A percentile compares a stretch with the other conserved stretches of the same genome.
phyloP scores from a whole-genome alignment of 1,140 invertebrate species.

The Hydropsyche tenuis region DNA sequence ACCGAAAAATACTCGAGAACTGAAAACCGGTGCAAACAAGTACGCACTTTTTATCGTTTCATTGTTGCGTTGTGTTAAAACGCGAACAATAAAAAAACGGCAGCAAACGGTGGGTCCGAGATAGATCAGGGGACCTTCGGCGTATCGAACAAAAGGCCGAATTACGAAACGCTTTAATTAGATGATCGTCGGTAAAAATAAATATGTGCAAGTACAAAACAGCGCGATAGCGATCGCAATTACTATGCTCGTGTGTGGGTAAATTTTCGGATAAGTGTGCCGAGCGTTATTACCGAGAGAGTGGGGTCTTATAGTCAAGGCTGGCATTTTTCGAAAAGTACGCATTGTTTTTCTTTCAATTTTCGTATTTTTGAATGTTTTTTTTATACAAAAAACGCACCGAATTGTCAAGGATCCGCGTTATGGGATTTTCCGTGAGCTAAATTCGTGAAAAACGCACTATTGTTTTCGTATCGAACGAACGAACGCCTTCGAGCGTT shows the following conservation, averaged over 20 bases:
- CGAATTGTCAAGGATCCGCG: not conserved
- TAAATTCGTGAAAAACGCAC: not conserved
- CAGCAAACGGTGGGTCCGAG: not conserved
- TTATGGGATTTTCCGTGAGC: constrained; percentile 20
- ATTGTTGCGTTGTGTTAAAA: constrained; percentile 11
- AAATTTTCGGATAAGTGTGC: constrained; percentile 34
- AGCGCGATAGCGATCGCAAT: constrained; percentile 30
- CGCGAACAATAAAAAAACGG: not conserved
- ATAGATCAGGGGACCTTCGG: constrained; percentile 15
- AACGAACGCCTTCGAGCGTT: no score
- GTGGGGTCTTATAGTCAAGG: not conserved
- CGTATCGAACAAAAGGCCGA: constrained; percentile 33
- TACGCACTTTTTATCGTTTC: constrained; percentile 31
- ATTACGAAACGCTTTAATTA: constrained; percentile 37
- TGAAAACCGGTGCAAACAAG: not conserved
- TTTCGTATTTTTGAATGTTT: not conserved
- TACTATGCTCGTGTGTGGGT: constrained; percentile 24
- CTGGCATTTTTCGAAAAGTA: not conserved
- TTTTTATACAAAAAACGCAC: not conserved
- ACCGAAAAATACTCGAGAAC: no score
- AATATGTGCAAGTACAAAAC: constrained; percentile 7
- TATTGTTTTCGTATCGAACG: no score
- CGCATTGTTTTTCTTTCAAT: not conserved
- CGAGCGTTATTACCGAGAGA: not conserved
- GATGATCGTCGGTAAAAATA: constrained; percentile 15